Evolutionary conservation across 2,888 invertebrate species (phyloP).

Genomic region (Gandaritis pyraliata): DNA sequence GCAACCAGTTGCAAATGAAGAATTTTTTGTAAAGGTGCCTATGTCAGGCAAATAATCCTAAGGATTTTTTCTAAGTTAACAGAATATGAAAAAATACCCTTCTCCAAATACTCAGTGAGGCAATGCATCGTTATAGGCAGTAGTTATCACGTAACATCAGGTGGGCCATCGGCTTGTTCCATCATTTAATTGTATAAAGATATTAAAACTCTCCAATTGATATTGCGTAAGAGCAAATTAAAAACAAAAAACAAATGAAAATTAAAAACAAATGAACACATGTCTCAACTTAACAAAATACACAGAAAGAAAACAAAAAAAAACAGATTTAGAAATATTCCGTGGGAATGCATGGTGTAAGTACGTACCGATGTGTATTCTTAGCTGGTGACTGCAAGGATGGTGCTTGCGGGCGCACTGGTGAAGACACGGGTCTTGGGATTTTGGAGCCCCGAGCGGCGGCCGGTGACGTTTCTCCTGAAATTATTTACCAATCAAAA

Average conservation of each 20-base stretch:
- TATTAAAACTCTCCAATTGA: too few species aligned
- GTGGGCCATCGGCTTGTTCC: too few species aligned
- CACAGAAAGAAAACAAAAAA: not conserved
- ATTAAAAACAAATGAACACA: not conserved
- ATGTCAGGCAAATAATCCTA: too few species aligned
- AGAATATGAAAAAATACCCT: too few species aligned
- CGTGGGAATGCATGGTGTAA: not conserved
- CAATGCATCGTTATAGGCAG: too few species aligned
- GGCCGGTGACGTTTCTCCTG: constrained; percentile 78
- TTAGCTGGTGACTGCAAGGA: constrained; percentile 72
- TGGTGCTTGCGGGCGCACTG: constrained; percentile 85
- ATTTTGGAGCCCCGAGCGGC: constrained; percentile 88
- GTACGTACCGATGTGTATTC: constrained; percentile 70
- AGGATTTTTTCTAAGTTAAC: too few species aligned
- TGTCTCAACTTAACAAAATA: not conserved
- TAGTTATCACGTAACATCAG: too few species aligned
- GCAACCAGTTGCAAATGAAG: too few species aligned
- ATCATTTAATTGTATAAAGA: too few species aligned
- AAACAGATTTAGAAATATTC: not conserved
- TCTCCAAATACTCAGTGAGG: too few species aligned
- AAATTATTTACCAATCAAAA: not conserved
- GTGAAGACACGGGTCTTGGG: constrained; percentile 90
- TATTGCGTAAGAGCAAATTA: too few species aligned
- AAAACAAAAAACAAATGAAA: not conserved
- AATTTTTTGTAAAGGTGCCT: too few species aligned